Base-by-base conservation (phyloP, 1,140 invertebrate species). In the Pantala flavescens region DNA sequence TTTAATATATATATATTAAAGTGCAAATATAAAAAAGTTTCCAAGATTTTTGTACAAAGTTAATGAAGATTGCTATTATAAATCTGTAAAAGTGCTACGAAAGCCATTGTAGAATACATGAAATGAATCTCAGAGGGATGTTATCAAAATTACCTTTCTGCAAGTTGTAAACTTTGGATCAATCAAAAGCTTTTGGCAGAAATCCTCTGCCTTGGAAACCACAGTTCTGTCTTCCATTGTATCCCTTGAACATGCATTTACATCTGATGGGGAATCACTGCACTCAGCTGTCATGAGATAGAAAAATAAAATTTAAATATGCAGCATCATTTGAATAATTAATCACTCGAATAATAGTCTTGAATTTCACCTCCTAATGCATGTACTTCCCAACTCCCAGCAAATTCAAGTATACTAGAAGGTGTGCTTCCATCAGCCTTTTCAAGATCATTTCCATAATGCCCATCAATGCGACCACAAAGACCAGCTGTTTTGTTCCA, bases 401-500 rank as follows among this genome's bases (percentile, higher is more conserved):
- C 88, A 77, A 92, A 88, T 14, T 84, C 84, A 0, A 82, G 79
- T 36, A 85, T 81, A 76, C 82, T 81, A 80, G 83, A 0, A 83
- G 82, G 7, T 79, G 75, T 14, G 0, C 78, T 82, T 1, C 88
- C 88, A 74, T 88, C 87, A 78, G 85, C 87, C 0, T 84, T 87
- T 21, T 82, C 80, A 63, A 94, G 85, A 81, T 96, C 93, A 78
- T 94, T 91, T 7, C 82, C 81, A 5, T 81, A 79, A 76, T 88
- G 84, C 0, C 91, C 90, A 82, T 96, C 90, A 74, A 93, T 84
- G 7, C 82, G 85, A 0, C 94, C 93, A 80, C 94, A 96, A 0
- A 96, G 82, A 71, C 94, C 94, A 76, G 87, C 86, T 0, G 92
- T 92, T 77, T 88, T 88, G 79, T 92, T 91, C 89, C 91, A 94